Conservation (phyloP, 2,888 invertebrate species). For the Labia minor region DNA sequence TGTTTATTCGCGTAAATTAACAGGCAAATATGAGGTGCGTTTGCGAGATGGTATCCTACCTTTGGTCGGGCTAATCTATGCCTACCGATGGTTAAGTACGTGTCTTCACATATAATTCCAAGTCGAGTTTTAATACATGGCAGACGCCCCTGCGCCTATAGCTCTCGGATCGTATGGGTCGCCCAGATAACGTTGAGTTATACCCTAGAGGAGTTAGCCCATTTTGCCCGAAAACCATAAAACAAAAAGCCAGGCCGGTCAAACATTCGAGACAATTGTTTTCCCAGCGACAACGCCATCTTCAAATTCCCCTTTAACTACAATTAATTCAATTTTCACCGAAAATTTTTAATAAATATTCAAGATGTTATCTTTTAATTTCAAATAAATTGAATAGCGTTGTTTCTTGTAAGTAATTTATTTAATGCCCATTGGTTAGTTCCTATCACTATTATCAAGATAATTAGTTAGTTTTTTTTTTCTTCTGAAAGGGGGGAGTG, state of each 20-base stretch:
- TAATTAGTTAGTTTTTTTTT: too few species aligned
- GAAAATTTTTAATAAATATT: constrained; percentile 1
- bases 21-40: too few species aligned
- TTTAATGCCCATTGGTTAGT: too few species aligned
- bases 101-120: constrained; percentile 13
- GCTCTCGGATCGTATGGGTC: background rate
- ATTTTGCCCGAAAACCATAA: constrained; percentile 1
- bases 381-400: background rate
- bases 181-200: constrained; percentile 2
- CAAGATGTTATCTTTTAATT: constrained; percentile 13
- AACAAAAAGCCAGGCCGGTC: background rate
- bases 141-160: background rate
- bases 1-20: background rate
- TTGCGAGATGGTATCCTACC: too few species aligned
- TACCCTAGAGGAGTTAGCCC: background rate
- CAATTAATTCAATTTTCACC: background rate
- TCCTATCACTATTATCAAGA: too few species aligned
- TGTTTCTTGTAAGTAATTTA: too few species aligned
- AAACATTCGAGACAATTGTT: background rate
- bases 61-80: background rate
- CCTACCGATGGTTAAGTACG: constrained; percentile 5
- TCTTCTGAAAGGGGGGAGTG: too few species aligned
- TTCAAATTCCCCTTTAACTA: background rate
- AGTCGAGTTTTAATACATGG: background rate
- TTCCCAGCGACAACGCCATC: background rate